These are phyloP conservation scores for Megalops atlanticus DNA, from an alignment of 2,113 vertebrate genomes.

Conservation along the genomic window DNA sequence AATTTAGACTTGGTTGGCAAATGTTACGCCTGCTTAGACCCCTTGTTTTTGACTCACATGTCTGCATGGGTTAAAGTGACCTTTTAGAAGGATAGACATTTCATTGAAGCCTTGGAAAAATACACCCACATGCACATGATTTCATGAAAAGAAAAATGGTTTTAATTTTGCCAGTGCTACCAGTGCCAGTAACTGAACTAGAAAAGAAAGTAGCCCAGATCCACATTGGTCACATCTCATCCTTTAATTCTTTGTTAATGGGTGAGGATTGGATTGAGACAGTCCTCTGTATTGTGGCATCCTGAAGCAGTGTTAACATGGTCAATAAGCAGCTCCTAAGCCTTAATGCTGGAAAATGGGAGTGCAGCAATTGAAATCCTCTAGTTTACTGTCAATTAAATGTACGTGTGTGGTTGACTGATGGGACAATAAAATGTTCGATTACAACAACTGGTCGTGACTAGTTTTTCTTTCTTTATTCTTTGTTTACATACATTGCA, in stretches of 20 bases:
- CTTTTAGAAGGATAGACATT: slow-evolving; percentile 13
- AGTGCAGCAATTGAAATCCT: neutral
- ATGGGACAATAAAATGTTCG: slow-evolving; percentile 23
- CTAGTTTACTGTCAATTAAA: neutral
- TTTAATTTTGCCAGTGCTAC: neutral
- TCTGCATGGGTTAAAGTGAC: slow-evolving; percentile 7
- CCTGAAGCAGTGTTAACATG: neutral
- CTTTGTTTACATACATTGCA: neutral
- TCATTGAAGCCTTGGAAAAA: slow-evolving; percentile 15
- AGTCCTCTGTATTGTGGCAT: neutral
- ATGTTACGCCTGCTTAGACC: neutral
- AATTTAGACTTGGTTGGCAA: neutral
- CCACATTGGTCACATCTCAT: neutral
- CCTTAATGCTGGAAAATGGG: slow-evolving; percentile 11
- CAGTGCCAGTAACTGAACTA: neutral
- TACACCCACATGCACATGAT: neutral
- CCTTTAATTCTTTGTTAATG: neutral
- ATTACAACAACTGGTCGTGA: neutral
- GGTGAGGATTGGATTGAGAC: neutral
- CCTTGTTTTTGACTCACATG: neutral
- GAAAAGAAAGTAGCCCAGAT: neutral
- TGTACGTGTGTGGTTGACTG: neutral
- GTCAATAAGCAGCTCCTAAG: neutral
- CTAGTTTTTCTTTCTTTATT: neutral
- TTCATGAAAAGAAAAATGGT: neutral